These are phyloP conservation scores for Pipra filicauda DNA, from an alignment of 2,113 vertebrate species.

Conservation along the genomic window DNA sequence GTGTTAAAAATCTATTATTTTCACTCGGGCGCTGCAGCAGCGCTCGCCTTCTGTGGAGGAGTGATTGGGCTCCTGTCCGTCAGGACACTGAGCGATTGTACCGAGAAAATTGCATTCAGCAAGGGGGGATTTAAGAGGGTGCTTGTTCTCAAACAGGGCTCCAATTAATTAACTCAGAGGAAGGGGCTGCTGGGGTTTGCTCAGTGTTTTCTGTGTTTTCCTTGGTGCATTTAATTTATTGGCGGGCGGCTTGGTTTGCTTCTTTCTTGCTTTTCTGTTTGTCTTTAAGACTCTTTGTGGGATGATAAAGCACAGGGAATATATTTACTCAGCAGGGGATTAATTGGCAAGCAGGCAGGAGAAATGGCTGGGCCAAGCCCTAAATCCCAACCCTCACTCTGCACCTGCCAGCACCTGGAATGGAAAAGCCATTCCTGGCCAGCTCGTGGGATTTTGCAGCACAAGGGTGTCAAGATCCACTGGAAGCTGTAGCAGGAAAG, in stretches of 20 bases:
- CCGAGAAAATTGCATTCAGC: constrained; percentile 74
- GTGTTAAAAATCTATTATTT: constrained; percentile 62
- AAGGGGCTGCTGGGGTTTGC: constrained; percentile 39
- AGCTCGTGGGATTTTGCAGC: background rate
- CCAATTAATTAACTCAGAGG: constrained; percentile 76
- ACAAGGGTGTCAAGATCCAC: background rate
- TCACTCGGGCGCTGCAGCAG: constrained; percentile 32
- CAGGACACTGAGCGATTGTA: constrained; percentile 68
- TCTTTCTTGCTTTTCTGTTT: constrained; percentile 1
- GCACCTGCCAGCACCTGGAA: background rate
- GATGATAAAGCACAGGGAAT: background rate
- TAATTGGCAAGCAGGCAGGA: constrained; percentile 28
- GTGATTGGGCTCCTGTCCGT: constrained; percentile 72
- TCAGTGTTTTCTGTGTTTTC: constrained; percentile 10
- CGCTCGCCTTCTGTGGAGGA: constrained; percentile 60
- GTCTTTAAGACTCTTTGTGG: background rate
- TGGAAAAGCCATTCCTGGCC: background rate
- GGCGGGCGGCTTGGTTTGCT: background rate
- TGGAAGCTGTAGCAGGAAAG: background rate
- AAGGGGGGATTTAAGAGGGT: constrained; percentile 66
- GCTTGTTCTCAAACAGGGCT: constrained; percentile 68
- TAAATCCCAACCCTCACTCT: background rate
- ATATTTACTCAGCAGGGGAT: background rate
- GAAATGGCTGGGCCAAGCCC: background rate
- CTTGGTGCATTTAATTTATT: constrained; percentile 55